Conservation (phyloP, 2,113 vertebrate genomes). For the Camelus bactrianus region DNA sequence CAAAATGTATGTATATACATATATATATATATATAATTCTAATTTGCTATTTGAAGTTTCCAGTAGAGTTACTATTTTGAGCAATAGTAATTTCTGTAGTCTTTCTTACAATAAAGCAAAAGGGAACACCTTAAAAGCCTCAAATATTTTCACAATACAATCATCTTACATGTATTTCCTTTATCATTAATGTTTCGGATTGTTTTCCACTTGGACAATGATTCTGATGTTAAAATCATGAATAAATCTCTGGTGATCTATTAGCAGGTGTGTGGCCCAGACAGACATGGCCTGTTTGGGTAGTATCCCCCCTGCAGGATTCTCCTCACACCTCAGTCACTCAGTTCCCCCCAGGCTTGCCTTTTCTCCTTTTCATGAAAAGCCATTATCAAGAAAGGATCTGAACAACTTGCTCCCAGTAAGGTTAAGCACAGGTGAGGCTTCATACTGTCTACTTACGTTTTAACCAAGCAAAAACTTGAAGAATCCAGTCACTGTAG, state of each 20-base stretch:
- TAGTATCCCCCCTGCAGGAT: not conserved
- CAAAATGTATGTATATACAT: not conserved
- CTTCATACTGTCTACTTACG: not conserved
- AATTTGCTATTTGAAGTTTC: conserved; percentile 41
- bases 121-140: not conserved
- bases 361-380: not conserved
- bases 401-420: not conserved
- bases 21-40: not conserved
- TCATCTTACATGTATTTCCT: not conserved
- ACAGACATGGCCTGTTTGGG: not conserved
- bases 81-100: conserved; percentile 39
- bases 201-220: not conserved
- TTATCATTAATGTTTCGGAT: not conserved
- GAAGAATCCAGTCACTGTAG: not conserved
- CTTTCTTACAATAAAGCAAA: conserved; percentile 16
- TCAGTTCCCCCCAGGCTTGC: not conserved
- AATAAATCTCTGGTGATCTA: not conserved
- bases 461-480: conserved; percentile 5
- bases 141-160: not conserved
- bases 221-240: not conserved
- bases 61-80: conserved; percentile 21
- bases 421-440: not conserved
- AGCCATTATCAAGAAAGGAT: not conserved
- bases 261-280: not conserved
- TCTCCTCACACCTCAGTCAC: not conserved